Evolutionary conservation across 2,797 vertebrate species (phyloP).

Genomic region (Schizopygopsis malacanthus): DNA sequence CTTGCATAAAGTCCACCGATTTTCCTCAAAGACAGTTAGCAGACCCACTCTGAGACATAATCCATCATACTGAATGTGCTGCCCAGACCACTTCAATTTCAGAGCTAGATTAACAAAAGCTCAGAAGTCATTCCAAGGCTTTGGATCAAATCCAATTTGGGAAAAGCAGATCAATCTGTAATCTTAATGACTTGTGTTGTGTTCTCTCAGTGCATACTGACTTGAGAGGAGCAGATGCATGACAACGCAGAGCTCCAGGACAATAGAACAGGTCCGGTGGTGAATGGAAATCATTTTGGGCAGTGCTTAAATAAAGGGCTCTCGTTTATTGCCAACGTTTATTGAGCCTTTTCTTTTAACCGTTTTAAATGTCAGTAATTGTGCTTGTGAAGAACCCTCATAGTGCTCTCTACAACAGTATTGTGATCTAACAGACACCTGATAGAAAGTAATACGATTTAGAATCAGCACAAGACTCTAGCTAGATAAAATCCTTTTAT

Average conservation of each 20-base stretch:
- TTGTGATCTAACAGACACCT: too few relatives aligned
- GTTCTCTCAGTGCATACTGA: neutral
- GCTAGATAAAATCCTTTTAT: too few relatives aligned
- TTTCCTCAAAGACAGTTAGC: conserved; percentile 21
- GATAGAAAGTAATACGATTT: too few relatives aligned
- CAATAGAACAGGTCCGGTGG: conserved; percentile 15
- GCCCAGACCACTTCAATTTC: conserved; percentile 46
- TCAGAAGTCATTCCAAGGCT: conserved; percentile 45
- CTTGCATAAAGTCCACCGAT: conserved; percentile 13
- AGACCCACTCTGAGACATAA: neutral
- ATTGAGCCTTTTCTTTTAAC: too few relatives aligned
- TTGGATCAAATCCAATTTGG: conserved; percentile 42
- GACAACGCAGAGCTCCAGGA: neutral
- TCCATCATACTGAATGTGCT: conserved; percentile 26
- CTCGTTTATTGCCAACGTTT: neutral
- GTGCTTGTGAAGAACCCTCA: too few relatives aligned
- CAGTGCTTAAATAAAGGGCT: neutral
- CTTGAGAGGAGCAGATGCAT: conserved; percentile 19
- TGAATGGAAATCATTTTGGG: conserved; percentile 16
- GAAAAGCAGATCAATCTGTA: conserved; percentile 54
- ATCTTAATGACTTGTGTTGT: conserved; percentile 18
- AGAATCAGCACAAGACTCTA: too few relatives aligned
- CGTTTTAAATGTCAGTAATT: too few relatives aligned
- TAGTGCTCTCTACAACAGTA: too few relatives aligned
- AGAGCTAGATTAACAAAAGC: conserved; percentile 43